These are phyloP conservation scores for Amblyjoppa proteus DNA, from an alignment of 2,888 invertebrate species.

Conservation along the genomic window DNA sequence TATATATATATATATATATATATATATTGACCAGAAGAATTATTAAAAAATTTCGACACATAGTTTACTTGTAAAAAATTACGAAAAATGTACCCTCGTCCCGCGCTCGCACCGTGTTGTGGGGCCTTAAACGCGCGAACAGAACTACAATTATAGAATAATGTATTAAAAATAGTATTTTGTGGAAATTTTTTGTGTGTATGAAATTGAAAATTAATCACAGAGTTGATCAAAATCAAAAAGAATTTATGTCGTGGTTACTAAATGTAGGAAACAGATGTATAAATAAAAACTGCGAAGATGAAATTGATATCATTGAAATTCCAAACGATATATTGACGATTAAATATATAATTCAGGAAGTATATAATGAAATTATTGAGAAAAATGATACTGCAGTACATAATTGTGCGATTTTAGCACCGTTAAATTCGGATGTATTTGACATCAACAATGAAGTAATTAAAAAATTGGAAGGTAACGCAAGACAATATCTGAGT, in stretches of 20 bases:
- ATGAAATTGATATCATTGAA: conserved; percentile 19
- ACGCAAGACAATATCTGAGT: conserved; percentile 11
- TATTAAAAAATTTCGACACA: no score
- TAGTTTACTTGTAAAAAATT: no score
- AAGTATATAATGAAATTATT: conserved; percentile 40
- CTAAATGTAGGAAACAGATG: conserved; percentile 49
- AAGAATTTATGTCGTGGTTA: conserved; percentile 49
- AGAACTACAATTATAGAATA: conserved; percentile 28
- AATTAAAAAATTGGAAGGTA: conserved; percentile 4
- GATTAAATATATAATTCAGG: conserved; percentile 4
- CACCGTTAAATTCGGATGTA: conserved; percentile 49
- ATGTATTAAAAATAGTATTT: conserved; percentile 13
- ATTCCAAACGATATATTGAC: conserved; percentile 17
- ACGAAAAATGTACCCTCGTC: no score
- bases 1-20: no score
- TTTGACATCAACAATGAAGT: conserved; percentile 40
- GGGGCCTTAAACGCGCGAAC: conserved; percentile 18
- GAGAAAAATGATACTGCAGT: conserved; percentile 10
- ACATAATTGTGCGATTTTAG: conserved; percentile 42
- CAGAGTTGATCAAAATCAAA: conserved; percentile 48
- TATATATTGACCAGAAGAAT: no score
- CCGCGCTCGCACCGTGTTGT: no score
- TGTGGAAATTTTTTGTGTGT: conserved; percentile 38
- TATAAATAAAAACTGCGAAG: not conserved
- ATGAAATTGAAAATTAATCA: conserved; percentile 36